Percentiles rank a stretch among this genome's conserved stretches.
phyloP scores from a whole-genome alignment of 2,797 vertebrate species.

The Rhynchonycteris naso region DNA sequence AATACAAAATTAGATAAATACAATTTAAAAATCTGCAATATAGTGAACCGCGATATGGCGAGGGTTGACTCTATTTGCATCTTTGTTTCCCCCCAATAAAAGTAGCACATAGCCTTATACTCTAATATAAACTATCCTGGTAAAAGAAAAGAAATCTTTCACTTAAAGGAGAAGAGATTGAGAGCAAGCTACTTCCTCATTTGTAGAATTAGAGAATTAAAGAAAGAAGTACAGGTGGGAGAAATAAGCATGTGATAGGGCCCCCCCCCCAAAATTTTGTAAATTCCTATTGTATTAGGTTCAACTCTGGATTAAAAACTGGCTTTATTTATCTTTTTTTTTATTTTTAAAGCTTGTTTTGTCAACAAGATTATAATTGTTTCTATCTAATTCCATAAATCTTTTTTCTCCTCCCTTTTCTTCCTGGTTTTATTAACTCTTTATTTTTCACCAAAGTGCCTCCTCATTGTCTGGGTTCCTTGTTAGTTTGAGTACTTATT shows the following conservation, averaged over 20 bases:
- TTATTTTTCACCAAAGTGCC: background rate
- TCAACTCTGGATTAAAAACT: background rate
- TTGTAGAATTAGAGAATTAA: background rate
- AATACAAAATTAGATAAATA: too few species aligned
- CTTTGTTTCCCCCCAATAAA: background rate
- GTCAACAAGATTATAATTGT: background rate
- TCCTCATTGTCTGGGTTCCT: background rate
- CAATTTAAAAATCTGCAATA: too few species aligned
- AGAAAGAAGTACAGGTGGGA: background rate
- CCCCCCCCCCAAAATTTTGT: background rate
- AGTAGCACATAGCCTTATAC: background rate
- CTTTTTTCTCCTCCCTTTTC: background rate
- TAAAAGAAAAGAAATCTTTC: background rate
- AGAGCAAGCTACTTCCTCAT: background rate
- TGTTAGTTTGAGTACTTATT: slow-evolving; percentile 21
- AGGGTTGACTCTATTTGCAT: background rate
- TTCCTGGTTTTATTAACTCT: background rate
- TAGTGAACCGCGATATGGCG: too few species aligned
- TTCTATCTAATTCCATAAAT: background rate
- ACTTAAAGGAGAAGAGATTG: background rate
- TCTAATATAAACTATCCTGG: background rate
- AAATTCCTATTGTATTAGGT: background rate
- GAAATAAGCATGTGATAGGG: background rate
- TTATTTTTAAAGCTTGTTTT: slow-evolving; percentile 17
- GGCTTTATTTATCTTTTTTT: background rate